Evolutionary conservation across 30 jellyfish, hydroid and myxozoan genomes (phyloP).

Genomic region (Aurelia sp.): DNA sequence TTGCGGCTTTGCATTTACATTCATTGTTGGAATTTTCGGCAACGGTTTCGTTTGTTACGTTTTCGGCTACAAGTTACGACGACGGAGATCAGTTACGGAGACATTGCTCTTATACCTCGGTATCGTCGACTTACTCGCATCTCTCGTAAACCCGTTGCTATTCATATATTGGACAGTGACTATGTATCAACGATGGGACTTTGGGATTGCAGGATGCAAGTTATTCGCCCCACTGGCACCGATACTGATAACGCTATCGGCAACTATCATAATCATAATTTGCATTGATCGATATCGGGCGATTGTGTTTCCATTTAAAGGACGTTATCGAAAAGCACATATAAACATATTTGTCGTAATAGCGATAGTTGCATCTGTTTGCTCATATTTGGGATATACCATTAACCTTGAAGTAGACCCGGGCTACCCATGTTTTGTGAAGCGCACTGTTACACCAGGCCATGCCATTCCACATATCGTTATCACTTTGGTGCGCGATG

Average conservation of each 20-base stretch:
- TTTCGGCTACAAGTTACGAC: constrained; percentile 42
- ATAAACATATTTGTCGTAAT: not conserved
- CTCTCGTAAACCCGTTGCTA: constrained; percentile 62
- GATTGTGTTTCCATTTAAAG: constrained; percentile 50
- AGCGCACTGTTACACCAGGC: not conserved
- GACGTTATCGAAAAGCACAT: constrained; percentile 20
- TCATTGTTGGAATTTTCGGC: constrained; percentile 67
- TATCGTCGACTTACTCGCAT: constrained; percentile 63
- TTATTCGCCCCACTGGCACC: constrained; percentile 54
- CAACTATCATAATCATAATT: constrained; percentile 45
- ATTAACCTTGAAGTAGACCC: constrained; percentile 1
- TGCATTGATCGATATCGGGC: constrained; percentile 64
- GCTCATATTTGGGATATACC: constrained; percentile 7
- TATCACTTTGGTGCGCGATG: constrained; percentile 12
- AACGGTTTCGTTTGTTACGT: constrained; percentile 62
- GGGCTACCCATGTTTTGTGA: constrained; percentile 21
- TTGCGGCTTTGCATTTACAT: constrained; percentile 27
- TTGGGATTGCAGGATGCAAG: constrained; percentile 68
- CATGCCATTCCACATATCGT: constrained; percentile 13
- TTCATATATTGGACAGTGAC: constrained; percentile 60
- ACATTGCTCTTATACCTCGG: constrained; percentile 55
- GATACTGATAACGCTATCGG: constrained; percentile 44
- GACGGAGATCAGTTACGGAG: constrained; percentile 55
- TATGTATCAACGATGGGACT: constrained; percentile 65
- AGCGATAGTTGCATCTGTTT: constrained; percentile 22